phyloP scores from a whole-genome alignment of 2,888 invertebrate genomes.

The Folsomia manolachei region DNA sequence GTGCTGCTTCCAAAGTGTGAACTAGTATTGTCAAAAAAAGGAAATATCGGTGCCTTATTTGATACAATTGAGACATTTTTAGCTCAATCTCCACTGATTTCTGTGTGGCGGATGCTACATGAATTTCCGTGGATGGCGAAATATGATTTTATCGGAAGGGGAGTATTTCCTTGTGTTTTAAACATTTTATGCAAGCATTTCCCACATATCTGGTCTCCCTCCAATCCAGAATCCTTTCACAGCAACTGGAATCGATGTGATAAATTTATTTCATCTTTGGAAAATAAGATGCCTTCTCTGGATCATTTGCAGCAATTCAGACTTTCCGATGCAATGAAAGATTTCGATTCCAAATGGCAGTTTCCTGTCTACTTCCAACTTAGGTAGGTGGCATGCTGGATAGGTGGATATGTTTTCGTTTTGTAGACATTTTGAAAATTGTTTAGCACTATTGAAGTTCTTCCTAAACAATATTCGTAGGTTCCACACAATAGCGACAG shows the following conservation, averaged over 20 bases:
- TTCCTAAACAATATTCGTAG: too few species aligned
- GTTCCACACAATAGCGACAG: slow-evolving; percentile 87
- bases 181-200: slow-evolving; percentile 45
- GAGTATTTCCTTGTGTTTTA: slow-evolving; percentile 42
- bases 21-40: slow-evolving; percentile 42
- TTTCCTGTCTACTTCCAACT: slow-evolving; percentile 95
- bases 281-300: slow-evolving; percentile 63
- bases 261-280: slow-evolving; percentile 62
- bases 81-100: slow-evolving; percentile 34
- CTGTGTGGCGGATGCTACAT: slow-evolving; percentile 33
- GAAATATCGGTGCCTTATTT: slow-evolving; percentile 44
- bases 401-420: too few species aligned
- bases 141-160: slow-evolving; percentile 43
- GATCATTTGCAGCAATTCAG: slow-evolving; percentile 60
- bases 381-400: too few species aligned
- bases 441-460: too few species aligned
- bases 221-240: slow-evolving; percentile 46
- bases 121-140: slow-evolving; percentile 41
- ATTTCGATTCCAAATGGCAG: slow-evolving; percentile 84
- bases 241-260: slow-evolving; percentile 56
- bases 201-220: slow-evolving; percentile 47
- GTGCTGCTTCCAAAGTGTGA: slow-evolving; percentile 46
- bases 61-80: slow-evolving; percentile 48
- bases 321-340: slow-evolving; percentile 60
- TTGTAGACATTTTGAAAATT: too few species aligned